Evolutionary conservation across 1,140 invertebrate genomes (phyloP).

Genomic region (Trinorchestia longiramus): DNA sequence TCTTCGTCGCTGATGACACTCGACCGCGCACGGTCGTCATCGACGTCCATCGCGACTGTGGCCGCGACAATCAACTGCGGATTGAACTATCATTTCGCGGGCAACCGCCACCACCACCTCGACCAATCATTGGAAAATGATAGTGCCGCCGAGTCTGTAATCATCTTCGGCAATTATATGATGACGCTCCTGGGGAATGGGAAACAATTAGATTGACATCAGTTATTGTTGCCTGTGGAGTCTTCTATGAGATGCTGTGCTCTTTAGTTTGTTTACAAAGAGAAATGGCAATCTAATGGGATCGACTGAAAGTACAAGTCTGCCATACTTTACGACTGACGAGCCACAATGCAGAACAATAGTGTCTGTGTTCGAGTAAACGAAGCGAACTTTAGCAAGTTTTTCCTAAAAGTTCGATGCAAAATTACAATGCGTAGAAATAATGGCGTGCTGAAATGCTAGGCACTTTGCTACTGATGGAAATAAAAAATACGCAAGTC

Average conservation of each 20-base stretch:
- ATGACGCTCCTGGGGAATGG: constrained; percentile 49
- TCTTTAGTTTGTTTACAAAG: constrained; percentile 53
- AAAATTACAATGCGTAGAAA: background rate
- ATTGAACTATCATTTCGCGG: constrained; percentile 50
- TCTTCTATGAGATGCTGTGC: constrained; percentile 21
- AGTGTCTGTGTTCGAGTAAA: background rate
- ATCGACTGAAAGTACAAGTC: constrained; percentile 29
- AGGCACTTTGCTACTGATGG: background rate
- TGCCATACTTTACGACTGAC: background rate
- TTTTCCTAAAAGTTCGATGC: background rate
- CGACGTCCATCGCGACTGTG: background rate
- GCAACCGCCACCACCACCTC: constrained; percentile 17
- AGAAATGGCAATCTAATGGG: constrained; percentile 21
- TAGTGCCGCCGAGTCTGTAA: constrained; percentile 18
- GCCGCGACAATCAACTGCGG: background rate
- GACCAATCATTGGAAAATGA: constrained; percentile 44
- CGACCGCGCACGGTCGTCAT: background rate
- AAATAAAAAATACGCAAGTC: background rate
- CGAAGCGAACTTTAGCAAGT: background rate
- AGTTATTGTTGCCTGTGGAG: constrained; percentile 29
- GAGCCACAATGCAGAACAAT: background rate
- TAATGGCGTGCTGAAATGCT: background rate
- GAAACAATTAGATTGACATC: constrained; percentile 47
- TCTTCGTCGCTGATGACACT: background rate
- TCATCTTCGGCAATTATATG: constrained; percentile 40